Percentiles rank a stretch among this genome's conserved stretches.
Evolutionary conservation across 2,797 vertebrate species (phyloP).

Genomic region (Typhlichthys eigenmanni): DNA sequence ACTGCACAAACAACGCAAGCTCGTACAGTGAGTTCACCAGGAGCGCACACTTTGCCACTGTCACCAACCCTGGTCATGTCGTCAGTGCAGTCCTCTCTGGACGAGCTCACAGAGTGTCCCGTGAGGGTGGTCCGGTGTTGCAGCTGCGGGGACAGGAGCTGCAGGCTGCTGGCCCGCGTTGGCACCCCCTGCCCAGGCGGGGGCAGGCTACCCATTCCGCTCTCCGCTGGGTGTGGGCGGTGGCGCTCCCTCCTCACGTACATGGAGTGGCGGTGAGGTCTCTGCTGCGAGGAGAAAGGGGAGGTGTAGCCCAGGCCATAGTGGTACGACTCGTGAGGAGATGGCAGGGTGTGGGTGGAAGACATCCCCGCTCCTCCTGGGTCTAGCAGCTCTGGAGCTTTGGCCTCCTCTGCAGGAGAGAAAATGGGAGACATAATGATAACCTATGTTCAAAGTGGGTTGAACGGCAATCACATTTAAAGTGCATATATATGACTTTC

Average conservation of each 20-base stretch:
- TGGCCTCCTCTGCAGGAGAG: slow-evolving; percentile 79
- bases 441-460: no score
- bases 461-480: no score
- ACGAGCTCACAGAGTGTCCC: slow-evolving; percentile 84
- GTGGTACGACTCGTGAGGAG: slow-evolving; percentile 94
- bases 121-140: slow-evolving; percentile 87
- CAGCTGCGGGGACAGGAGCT: slow-evolving; percentile 96
- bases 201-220: slow-evolving; percentile 71
- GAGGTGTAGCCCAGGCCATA: slow-evolving; percentile 97
- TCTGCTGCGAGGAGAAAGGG: slow-evolving; percentile 97
- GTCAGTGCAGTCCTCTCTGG: slow-evolving; percentile 86
- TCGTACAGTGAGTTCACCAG: not conserved
- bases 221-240: slow-evolving; percentile 80
- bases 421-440: not conserved
- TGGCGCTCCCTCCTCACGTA: slow-evolving; percentile 97
- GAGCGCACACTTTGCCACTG: slow-evolving; percentile 1
- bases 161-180: slow-evolving; percentile 94
- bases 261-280: slow-evolving; percentile 98
- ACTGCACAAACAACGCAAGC: not conserved
- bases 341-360: slow-evolving; percentile 88
- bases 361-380: slow-evolving; percentile 72
- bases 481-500: no score
- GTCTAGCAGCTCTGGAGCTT: slow-evolving; percentile 89
- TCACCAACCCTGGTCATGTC: slow-evolving; percentile 84
- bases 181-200: slow-evolving; percentile 88